These are phyloP conservation scores for Percina caprodes DNA, from an alignment of 2,113 vertebrate species.

Conservation along the genomic window DNA sequence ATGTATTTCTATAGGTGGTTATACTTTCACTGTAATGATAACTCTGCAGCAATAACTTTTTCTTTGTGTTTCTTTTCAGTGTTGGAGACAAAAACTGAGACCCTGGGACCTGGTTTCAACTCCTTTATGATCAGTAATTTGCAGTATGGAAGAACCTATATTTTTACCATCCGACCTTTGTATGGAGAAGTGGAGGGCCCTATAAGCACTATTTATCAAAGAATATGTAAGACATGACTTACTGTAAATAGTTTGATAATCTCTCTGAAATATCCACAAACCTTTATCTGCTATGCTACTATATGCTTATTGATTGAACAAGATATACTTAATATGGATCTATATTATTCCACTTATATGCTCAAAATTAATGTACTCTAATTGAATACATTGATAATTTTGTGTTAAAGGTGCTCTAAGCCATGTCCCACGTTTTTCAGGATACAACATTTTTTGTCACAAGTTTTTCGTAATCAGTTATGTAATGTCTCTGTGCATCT, in stretches of 20 bases:
- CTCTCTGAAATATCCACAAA: background rate
- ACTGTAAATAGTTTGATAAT: background rate
- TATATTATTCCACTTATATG: background rate
- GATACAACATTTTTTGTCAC: too few species aligned
- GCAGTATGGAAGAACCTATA: slow-evolving; percentile 82
- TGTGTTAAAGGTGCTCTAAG: too few species aligned
- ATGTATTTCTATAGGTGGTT: background rate
- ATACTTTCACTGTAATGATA: background rate
- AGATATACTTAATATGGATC: background rate
- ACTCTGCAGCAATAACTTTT: background rate
- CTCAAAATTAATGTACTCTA: background rate
- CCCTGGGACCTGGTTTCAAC: slow-evolving; percentile 76
- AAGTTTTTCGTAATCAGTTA: background rate
- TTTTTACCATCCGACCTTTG: slow-evolving; percentile 87
- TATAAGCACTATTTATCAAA: slow-evolving; percentile 78
- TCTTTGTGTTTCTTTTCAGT: slow-evolving; percentile 76
- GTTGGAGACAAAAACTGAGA: slow-evolving; percentile 81
- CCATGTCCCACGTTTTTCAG: too few species aligned
- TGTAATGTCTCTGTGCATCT: slow-evolving; percentile 34
- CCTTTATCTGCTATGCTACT: background rate
- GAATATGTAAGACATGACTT: slow-evolving; percentile 80
- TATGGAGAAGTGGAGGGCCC: slow-evolving; percentile 87
- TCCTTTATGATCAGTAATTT: slow-evolving; percentile 81
- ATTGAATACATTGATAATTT: background rate
- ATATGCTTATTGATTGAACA: background rate